These are phyloP conservation scores for Mormyrops attenuatus DNA, from an alignment of 2,797 vertebrate species.

Conservation along the genomic window DNA sequence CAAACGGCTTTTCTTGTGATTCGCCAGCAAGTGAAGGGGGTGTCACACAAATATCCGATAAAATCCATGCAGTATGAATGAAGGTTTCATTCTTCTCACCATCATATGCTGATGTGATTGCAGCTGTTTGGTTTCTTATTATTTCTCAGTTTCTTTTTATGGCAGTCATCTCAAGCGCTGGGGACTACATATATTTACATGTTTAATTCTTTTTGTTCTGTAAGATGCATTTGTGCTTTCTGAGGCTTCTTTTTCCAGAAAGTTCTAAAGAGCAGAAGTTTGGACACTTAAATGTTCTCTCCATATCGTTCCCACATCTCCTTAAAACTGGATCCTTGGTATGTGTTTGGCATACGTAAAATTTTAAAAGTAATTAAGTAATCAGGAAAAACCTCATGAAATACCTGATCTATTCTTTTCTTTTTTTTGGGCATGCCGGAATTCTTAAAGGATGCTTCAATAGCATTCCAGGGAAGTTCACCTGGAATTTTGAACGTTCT, in stretches of 20 bases:
- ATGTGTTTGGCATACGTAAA: neutral
- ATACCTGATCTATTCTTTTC: neutral
- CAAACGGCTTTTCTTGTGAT: neutral
- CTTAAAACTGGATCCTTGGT: neutral
- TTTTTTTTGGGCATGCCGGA: neutral
- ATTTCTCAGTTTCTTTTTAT: neutral
- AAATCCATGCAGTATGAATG: neutral
- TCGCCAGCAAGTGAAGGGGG: neutral
- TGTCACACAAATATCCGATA: neutral
- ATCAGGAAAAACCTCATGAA: neutral
- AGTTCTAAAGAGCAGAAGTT: neutral
- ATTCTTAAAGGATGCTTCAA: neutral
- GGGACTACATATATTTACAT: conserved; percentile 6
- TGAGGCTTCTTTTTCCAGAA: neutral
- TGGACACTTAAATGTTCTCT: neutral
- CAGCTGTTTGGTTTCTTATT: neutral
- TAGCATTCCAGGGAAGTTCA: neutral
- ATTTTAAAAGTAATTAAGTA: neutral
- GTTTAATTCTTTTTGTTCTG: neutral
- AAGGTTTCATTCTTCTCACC: neutral
- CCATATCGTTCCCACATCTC: neutral
- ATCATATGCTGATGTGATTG: neutral
- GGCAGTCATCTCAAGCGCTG: conserved; percentile 19
- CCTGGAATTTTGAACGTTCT: neutral
- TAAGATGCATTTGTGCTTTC: neutral